Base-by-base conservation (phyloP, 2,888 invertebrate genomes). In the Syritta pipiens region DNA sequence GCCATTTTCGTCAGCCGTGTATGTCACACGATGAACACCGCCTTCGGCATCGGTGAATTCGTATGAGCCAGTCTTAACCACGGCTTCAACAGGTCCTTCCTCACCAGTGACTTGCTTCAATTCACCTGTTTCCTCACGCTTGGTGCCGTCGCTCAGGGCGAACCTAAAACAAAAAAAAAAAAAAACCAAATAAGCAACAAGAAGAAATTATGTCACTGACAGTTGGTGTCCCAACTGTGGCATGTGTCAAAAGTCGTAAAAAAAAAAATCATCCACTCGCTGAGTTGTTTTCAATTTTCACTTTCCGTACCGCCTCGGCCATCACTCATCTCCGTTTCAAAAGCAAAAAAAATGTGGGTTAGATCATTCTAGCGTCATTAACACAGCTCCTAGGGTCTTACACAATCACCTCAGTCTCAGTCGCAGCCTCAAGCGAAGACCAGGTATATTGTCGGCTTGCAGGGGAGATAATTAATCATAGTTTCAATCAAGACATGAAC, bases 1-100 rank as follows among this genome's bases (percentile, higher is more conserved):
- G 7, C 84, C 84, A 75, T 82, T 84, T 55, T 85, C 84, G 69
- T 85, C 85, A 42, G 85, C 85, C 40, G 84, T 84, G 30, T 84
- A 85, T 35, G 82, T 84, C 6, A 85, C 85, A 81, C 82, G 83
- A 62, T 84, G 84, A 5, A 82, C 74, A 63, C 71, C 72, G 5
- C 85, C 85, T 28, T 83, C 82, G 6, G 82, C 81, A 62, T 82
- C 85, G 26, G 83, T 82, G 40, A 83, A 85, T 57, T 83, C 82
- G 37, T 83, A 85, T n/a, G 83, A 82, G 20, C 85, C 85, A n/a
- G 81, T 74, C 48, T 84, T 83, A 26, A 84, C 71, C 19, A 84
- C 83, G n/a, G 82, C 82, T 35, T 84, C 84, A 1, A 83, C 83
- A 6, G 75, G 79, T 32, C 84, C 84, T 20, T 83, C 83, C 44